Conservation (phyloP, 2,888 invertebrate species). For the Torymus texanus region DNA sequence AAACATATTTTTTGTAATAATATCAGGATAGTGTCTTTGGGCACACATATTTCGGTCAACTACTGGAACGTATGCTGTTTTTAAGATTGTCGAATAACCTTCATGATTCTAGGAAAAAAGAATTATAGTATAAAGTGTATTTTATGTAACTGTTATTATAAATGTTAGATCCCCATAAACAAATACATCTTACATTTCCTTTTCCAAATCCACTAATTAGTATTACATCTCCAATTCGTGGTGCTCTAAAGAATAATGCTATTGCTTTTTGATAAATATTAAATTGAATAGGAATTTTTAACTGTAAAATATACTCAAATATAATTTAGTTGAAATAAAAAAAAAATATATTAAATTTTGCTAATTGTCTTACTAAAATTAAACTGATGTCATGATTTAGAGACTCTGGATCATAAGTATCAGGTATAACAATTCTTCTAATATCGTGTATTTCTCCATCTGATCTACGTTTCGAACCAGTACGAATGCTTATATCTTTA, state of each 20-base stretch:
- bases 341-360: not conserved
- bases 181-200: too few relatives aligned
- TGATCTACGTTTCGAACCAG: not conserved
- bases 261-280: not conserved
- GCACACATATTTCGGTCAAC: not conserved
- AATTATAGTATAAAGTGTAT: too few relatives aligned
- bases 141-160: too few relatives aligned
- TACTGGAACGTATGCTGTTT: constrained; percentile 33
- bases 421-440: not conserved
- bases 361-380: not conserved
- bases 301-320: too few relatives aligned
- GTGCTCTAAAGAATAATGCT: not conserved
- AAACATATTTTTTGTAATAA: too few relatives aligned
- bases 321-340: too few relatives aligned
- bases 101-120: not conserved
- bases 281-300: not conserved
- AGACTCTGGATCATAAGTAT: not conserved
- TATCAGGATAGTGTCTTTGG: too few relatives aligned
- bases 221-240: not conserved
- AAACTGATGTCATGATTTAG: not conserved
- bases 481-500: not conserved
- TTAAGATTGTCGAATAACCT: constrained; percentile 8
- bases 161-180: too few relatives aligned
- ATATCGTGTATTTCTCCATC: not conserved
- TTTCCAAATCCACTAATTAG: not conserved